Base-by-base conservation (phyloP, 2,797 vertebrate species). In the Merluccius polli region DNA sequence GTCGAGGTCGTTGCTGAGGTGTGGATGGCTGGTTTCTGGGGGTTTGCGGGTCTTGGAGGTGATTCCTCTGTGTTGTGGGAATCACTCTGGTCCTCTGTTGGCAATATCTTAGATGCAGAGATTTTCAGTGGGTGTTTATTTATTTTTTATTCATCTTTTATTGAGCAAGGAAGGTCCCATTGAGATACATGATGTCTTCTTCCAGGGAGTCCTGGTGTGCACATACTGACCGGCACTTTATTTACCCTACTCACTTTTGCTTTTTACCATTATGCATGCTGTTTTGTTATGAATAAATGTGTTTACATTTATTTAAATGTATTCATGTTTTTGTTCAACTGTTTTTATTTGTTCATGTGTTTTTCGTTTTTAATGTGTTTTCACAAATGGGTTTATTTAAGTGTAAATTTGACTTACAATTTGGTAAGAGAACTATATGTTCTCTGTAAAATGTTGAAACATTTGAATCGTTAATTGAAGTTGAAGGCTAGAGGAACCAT, bases 401-500 rank as follows among this genome's bases (percentile, higher is more conserved):
- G 44, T 52, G 8, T 52, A 21, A 52, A 52, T 16, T 48, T 18
- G 41, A 18, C 16, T 48, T 48, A 35, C 33, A 9, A 41, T 41
- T 48, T 18, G 41, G 41, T 48, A 48, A 48, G 41, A 18, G 13
- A 48, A 48, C 15, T 48, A 18, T 18, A n/a, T 38, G 11, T 38
- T 8, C 36, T 38, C 21, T 59, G 21, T 59, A 8, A n/a, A 59
- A n/a, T n/a, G 6, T 9, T 1, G 8, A 59, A 59, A 65, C 59
- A 63, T 65, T 27, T n/a, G 12, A 27, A 65, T 3, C 59, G 59
- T 65, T 27, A 65, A 65, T 65, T 27, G 10, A 65, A 65, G 59
- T 65, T 65, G 59, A 29, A 65, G 59, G 59, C 59, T 65, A 12
- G 59, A 65, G 59, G 59, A 38, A 69, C 80, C 75, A 77, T 2